Percentiles rank a stretch among this genome's conserved stretches.
Evolutionary conservation across 2,113 vertebrate species (phyloP).

Genomic region (Aegithalos caudatus): DNA sequence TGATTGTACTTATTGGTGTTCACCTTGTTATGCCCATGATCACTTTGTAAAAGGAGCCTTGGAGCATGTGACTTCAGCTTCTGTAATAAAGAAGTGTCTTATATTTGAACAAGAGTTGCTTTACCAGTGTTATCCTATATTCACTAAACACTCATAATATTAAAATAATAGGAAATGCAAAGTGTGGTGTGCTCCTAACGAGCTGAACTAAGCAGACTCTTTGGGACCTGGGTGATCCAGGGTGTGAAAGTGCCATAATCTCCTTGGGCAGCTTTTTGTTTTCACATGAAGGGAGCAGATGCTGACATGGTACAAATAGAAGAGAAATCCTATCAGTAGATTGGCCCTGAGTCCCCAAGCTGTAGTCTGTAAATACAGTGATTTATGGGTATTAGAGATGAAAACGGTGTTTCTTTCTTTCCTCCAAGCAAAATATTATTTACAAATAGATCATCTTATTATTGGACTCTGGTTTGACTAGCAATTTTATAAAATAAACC

Average conservation of each 20-base stretch:
- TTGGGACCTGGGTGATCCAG: background rate
- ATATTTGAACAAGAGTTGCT: background rate
- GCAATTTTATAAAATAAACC: background rate
- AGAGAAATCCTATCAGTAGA: conserved; percentile 23
- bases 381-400: background rate
- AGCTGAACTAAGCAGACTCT: background rate
- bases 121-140: background rate
- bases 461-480: background rate
- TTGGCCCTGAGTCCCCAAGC: background rate
- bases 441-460: background rate
- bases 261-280: conserved; percentile 38
- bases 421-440: background rate
- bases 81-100: background rate
- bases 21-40: background rate
- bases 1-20: background rate
- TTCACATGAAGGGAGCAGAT: background rate
- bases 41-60: background rate
- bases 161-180: background rate
- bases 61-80: background rate
- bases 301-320: background rate
- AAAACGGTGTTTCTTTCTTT: background rate
- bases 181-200: background rate
- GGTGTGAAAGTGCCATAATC: background rate
- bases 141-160: background rate
- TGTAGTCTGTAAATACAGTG: background rate